phyloP scores from a whole-genome alignment of 2,113 vertebrate species.

The Hipposideros armiger region DNA sequence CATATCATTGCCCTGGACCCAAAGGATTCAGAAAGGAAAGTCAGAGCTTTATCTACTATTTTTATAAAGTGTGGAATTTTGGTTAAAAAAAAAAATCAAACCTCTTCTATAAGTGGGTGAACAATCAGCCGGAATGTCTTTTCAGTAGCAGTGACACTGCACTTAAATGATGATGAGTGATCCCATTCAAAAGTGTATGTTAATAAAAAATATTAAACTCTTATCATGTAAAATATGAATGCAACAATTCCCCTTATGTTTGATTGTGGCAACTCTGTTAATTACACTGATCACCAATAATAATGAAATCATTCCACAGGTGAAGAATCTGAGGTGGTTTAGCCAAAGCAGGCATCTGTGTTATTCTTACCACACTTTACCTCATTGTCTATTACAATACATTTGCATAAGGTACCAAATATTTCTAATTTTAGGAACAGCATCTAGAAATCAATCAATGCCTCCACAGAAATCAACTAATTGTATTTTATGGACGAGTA shows the following conservation, averaged over 20 bases:
- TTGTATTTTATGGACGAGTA: constrained; percentile 13
- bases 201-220: constrained; percentile 6
- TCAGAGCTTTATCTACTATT: background rate
- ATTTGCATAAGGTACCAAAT: constrained; percentile 2
- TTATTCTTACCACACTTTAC: background rate
- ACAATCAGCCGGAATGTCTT: background rate
- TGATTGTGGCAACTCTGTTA: background rate
- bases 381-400: background rate
- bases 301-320: background rate
- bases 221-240: background rate
- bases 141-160: background rate
- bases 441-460: background rate
- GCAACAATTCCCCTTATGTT: background rate
- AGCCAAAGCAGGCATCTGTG: background rate
- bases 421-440: background rate
- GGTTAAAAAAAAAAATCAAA: background rate
- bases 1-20: background rate
- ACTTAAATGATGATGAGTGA: background rate
- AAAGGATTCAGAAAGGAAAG: background rate
- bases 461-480: background rate
- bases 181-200: background rate
- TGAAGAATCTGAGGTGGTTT: background rate
- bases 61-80: background rate
- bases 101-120: background rate
- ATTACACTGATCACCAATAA: background rate